Evolutionary conservation across 2,888 invertebrate genomes (phyloP).

Genomic region (Tipula unca): DNA sequence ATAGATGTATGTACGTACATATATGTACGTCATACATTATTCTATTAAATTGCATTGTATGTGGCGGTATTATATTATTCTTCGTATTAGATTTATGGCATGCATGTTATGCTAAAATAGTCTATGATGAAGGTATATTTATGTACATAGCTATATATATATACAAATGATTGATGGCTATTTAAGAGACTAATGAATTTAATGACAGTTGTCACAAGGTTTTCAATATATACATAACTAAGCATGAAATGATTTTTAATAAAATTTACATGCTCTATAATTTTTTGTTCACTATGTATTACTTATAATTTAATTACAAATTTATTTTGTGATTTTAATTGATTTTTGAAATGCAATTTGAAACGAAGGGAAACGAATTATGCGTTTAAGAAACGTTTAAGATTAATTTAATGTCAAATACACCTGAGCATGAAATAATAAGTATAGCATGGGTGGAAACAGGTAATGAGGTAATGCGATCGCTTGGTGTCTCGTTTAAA

Average conservation of each 20-base stretch:
- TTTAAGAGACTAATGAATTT: not conserved
- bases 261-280: not conserved
- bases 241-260: not conserved
- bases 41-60: too few species aligned
- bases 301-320: not conserved
- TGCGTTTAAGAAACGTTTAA: not conserved
- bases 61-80: too few species aligned
- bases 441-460: not conserved
- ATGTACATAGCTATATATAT: not conserved
- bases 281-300: not conserved
- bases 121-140: too few species aligned
- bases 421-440: not conserved
- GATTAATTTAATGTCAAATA: not conserved
- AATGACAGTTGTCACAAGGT: not conserved
- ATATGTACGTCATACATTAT: too few species aligned
- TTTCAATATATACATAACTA: not conserved
- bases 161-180: slow-evolving; percentile 9
- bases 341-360: not conserved
- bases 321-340: not conserved
- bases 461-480: not conserved
- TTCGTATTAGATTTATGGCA: not conserved
- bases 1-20: not conserved
- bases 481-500: not conserved
- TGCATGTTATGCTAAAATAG: not conserved
- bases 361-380: not conserved